phyloP scores from a whole-genome alignment of 2,113 vertebrate genomes.

The Pluvialis apricaria region DNA sequence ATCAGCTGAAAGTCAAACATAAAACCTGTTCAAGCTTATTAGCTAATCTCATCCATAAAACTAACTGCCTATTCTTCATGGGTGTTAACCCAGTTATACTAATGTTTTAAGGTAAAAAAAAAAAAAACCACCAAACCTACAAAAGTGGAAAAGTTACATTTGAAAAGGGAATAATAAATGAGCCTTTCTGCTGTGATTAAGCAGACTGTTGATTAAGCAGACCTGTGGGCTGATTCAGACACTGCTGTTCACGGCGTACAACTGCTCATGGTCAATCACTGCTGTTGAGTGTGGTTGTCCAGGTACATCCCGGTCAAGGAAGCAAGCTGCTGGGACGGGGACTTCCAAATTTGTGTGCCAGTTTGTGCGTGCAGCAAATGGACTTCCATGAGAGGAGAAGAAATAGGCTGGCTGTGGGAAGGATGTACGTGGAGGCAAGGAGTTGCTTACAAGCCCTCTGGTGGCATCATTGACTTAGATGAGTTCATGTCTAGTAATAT shows the following conservation, averaged over 20 bases:
- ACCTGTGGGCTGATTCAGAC: neutral
- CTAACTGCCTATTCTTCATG: conserved; percentile 26
- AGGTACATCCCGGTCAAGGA: neutral
- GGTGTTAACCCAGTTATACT: neutral
- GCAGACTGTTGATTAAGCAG: neutral
- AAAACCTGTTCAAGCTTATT: conserved; percentile 21
- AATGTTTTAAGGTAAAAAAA: conserved; percentile 9
- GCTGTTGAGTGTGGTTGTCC: neutral
- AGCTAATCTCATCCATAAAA: neutral
- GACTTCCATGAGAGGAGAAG: neutral
- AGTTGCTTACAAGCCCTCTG: neutral
- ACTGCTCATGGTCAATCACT: fast-evolving
- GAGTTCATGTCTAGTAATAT: neutral
- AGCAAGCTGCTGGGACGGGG: neutral
- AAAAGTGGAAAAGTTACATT: neutral
- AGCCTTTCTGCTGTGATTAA: conserved; percentile 3
- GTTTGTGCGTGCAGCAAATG: neutral
- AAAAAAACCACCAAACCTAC: neutral
- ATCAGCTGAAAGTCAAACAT: conserved; percentile 3
- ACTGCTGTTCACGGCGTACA: fast-evolving
- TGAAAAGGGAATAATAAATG: neutral
- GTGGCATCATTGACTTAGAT: neutral
- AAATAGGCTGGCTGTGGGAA: neutral
- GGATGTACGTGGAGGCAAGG: neutral
- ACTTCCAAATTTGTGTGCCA: neutral